These are phyloP conservation scores for Phthorimaea operculella DNA, from an alignment of 1,140 invertebrate genomes.

Conservation along the genomic window DNA sequence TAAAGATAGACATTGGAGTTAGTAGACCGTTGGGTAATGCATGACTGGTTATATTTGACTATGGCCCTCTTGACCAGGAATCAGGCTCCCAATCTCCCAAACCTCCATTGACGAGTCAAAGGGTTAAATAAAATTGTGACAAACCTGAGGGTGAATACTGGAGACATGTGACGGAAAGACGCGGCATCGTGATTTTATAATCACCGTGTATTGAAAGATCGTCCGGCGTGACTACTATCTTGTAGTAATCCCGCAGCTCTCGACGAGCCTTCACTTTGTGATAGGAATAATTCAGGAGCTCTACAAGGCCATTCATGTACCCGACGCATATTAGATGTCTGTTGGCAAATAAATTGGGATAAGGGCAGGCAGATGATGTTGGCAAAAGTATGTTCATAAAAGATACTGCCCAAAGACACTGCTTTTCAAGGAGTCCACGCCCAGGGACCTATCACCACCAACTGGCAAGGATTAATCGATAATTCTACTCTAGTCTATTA, in stretches of 20 bases:
- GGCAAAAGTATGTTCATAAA: no score
- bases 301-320: slow-evolving; percentile 55
- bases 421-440: no score
- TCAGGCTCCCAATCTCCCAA: no score
- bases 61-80: no score
- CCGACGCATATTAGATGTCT: slow-evolving; percentile 47
- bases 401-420: no score
- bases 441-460: no score
- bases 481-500: no score
- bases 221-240: slow-evolving; percentile 34
- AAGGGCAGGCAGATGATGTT: no score
- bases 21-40: no score
- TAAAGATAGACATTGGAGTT: background rate
- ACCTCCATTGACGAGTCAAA: no score
- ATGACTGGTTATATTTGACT: no score
- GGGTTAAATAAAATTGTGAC: background rate
- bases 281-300: slow-evolving; percentile 57
- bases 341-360: background rate
- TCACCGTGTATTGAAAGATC: slow-evolving; percentile 40
- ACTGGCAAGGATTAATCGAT: no score
- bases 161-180: slow-evolving; percentile 51
- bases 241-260: slow-evolving; percentile 38
- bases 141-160: slow-evolving; percentile 65
- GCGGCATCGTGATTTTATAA: slow-evolving; percentile 29
- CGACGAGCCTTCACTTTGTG: slow-evolving; percentile 39